Percentiles rank a stretch among this genome's conserved stretches.
phyloP scores from a whole-genome alignment of 2,797 vertebrate genomes.

The Synanceia verrucosa region DNA sequence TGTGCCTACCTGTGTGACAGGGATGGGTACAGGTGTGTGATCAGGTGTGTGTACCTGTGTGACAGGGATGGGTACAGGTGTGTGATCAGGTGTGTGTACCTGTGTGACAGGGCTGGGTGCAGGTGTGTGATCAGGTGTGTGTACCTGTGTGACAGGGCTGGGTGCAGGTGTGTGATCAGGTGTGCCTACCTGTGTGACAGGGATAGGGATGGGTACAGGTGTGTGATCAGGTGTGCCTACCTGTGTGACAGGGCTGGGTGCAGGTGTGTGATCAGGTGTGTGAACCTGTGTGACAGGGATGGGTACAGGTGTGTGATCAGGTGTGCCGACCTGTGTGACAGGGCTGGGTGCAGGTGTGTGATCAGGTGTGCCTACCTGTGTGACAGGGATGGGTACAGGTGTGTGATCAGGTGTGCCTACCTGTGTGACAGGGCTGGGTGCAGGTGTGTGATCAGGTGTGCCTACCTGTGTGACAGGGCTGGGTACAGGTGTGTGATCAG shows the following conservation, averaged over 20 bases:
- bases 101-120: background rate
- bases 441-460: constrained; percentile 87
- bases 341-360: background rate
- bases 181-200: too few relatives aligned
- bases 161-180: constrained; percentile 90
- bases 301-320: constrained; percentile 89
- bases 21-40: constrained; percentile 87
- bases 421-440: constrained; percentile 87
- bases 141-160: constrained; percentile 90
- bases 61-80: background rate
- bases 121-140: background rate
- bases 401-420: constrained; percentile 66
- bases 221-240: background rate
- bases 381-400: background rate
- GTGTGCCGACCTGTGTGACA: too few relatives aligned
- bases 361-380: background rate
- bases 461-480: too few relatives aligned
- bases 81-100: background rate
- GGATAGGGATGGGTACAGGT: background rate
- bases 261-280: background rate
- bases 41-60: too few relatives aligned
- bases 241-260: background rate
- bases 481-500: background rate
- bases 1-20: constrained; percentile 88
- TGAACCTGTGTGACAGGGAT: constrained; percentile 89